These are phyloP conservation scores for Eupithecia vulgata DNA, from an alignment of 2,888 invertebrate genomes.

Conservation along the genomic window DNA sequence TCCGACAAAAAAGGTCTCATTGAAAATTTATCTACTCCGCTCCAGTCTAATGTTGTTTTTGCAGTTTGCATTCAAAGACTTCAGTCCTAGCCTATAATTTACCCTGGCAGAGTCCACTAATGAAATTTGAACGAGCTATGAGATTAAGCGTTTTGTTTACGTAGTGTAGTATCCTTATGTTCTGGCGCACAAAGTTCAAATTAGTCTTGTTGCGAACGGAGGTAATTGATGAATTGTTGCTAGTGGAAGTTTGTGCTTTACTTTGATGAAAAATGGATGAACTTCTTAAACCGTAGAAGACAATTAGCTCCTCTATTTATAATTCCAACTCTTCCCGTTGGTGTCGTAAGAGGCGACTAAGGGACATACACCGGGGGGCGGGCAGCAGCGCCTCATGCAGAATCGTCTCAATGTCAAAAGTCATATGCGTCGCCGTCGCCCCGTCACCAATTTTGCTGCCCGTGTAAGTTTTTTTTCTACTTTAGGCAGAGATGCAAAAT, in stretches of 20 bases:
- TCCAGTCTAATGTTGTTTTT: slow-evolving; percentile 66
- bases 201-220: neutral
- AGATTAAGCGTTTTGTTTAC: slow-evolving; percentile 49
- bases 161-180: slow-evolving; percentile 21
- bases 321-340: too few relatives aligned
- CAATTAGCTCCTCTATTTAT: too few relatives aligned
- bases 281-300: neutral
- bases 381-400: too few relatives aligned
- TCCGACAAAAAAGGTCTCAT: slow-evolving; percentile 70
- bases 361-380: too few relatives aligned
- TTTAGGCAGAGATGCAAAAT: too few relatives aligned
- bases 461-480: too few relatives aligned
- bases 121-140: slow-evolving; percentile 66
- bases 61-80: slow-evolving; percentile 49
- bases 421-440: too few relatives aligned
- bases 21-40: slow-evolving; percentile 71
- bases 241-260: slow-evolving; percentile 6
- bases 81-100: slow-evolving; percentile 39
- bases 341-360: too few relatives aligned
- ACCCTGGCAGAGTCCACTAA: slow-evolving; percentile 55
- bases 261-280: slow-evolving; percentile 11
- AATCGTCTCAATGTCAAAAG: too few relatives aligned
- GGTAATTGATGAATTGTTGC: neutral
- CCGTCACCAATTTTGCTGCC: too few relatives aligned
- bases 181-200: slow-evolving; percentile 20